A percentile compares a stretch with the other conserved stretches of the same genome.
These are phyloP conservation scores for Antitype chi DNA, from an alignment of 2,888 invertebrate species.

Conservation along the genomic window DNA sequence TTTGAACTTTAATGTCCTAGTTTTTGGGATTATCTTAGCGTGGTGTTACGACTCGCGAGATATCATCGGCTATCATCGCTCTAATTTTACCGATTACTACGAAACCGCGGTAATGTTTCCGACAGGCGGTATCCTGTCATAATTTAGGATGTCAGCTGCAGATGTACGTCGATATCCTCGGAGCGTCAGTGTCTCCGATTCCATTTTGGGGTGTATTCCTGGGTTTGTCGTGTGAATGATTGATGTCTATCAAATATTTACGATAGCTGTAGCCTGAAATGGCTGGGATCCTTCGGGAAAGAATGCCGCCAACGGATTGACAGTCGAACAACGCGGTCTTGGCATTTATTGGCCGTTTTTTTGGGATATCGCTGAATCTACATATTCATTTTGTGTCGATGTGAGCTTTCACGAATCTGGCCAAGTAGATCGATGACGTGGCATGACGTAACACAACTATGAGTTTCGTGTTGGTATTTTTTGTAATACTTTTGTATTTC, in stretches of 20 bases:
- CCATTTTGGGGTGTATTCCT: conserved; percentile 47
- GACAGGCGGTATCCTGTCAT: conserved; percentile 76
- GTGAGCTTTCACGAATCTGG: conserved; percentile 52
- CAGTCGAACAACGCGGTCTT: conserved; percentile 65
- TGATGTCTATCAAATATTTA: conserved; percentile 73
- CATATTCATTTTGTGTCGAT: conserved; percentile 65
- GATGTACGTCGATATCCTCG: conserved; percentile 71
- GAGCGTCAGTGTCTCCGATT: conserved; percentile 52
- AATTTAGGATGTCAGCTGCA: conserved; percentile 74
- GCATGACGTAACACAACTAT: conserved; percentile 52
- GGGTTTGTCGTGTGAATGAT: conserved; percentile 68
- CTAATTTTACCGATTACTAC: conserved; percentile 77
- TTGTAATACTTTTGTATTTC: conserved; percentile 31
- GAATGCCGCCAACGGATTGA: conserved; percentile 60
- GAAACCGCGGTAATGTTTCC: conserved; percentile 69
- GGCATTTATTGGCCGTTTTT: conserved; percentile 66
- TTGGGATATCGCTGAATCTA: conserved; percentile 60
- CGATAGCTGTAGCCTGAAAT: conserved; percentile 59
- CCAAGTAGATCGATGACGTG: conserved; percentile 56
- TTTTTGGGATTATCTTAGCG: conserved; percentile 44
- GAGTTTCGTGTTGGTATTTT: conserved; percentile 34
- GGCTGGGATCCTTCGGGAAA: conserved; percentile 62
- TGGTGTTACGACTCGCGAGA: conserved; percentile 34
- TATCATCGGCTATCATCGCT: conserved; percentile 64
- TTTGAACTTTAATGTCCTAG: conserved; percentile 47